phyloP scores from a whole-genome alignment of 2,113 vertebrate species.

The Fulica atra region DNA sequence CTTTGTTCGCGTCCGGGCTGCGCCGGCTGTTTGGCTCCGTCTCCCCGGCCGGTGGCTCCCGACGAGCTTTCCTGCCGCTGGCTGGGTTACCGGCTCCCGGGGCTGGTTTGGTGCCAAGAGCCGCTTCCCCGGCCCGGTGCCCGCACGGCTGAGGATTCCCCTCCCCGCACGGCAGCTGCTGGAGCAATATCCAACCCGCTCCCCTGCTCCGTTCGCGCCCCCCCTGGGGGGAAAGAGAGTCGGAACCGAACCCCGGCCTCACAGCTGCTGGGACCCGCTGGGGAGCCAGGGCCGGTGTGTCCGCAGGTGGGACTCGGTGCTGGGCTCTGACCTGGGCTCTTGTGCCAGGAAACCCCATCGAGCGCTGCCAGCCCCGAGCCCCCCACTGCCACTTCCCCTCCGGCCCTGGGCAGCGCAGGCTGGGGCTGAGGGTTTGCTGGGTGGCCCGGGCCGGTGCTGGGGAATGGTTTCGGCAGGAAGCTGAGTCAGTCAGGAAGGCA shows the following conservation, averaged over 20 bases:
- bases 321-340: neutral
- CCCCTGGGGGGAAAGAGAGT: neutral
- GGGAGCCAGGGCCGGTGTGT: neutral
- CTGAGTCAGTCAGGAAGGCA: constrained; percentile 26
- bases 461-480: neutral
- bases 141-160: neutral
- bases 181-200: accelerated
- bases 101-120: neutral
- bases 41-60: neutral
- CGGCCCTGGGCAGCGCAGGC: accelerated
- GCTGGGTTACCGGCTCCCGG: neutral
- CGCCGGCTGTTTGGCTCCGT: neutral
- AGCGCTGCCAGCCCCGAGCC: neutral
- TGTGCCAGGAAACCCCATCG: neutral
- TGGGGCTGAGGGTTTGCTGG: neutral
- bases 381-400: neutral
- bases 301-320: neutral
- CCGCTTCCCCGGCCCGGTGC: neutral
- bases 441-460: neutral
- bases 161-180: neutral
- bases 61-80: neutral
- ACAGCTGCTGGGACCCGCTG: accelerated
- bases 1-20: neutral
- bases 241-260: neutral
- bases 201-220: neutral